Conservation (phyloP, 2,113 vertebrate species). For the Anolis sagrei region DNA sequence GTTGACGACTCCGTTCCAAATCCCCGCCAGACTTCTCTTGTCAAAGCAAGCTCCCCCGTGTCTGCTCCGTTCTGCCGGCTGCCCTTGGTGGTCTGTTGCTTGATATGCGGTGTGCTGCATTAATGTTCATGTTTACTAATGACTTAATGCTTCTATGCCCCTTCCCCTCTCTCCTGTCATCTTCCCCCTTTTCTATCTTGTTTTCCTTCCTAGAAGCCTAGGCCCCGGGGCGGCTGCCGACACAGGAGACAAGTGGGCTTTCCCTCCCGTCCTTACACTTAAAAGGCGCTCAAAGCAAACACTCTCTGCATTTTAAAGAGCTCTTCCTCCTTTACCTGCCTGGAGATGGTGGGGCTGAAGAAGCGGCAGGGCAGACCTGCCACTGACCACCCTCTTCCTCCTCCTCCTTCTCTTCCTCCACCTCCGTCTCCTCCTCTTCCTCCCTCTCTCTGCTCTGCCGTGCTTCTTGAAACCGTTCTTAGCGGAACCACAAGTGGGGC, state of each 20-base stretch:
- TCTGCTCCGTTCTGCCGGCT: constrained; percentile 44
- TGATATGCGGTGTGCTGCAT: constrained; percentile 66
- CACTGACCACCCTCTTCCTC: constrained; percentile 61
- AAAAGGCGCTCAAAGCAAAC: constrained; percentile 39
- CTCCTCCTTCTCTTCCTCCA: background rate
- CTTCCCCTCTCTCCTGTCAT: constrained; percentile 64
- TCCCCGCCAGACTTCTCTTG: accelerated
- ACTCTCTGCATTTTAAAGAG: constrained; percentile 76
- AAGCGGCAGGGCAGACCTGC: constrained; percentile 70
- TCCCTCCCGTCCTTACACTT: constrained; percentile 78
- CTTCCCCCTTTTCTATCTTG: constrained; percentile 63
- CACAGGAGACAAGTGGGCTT: constrained; percentile 74
- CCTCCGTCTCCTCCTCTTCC: background rate
- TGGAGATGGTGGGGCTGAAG: constrained; percentile 74
- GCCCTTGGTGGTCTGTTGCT: constrained; percentile 38
- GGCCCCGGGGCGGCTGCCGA: constrained; percentile 77
- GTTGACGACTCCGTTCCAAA: background rate
- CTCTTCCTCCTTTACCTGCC: constrained; percentile 79
- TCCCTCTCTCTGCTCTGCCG: constrained; percentile 65
- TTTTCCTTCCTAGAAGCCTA: constrained; percentile 84
- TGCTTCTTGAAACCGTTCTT: constrained; percentile 75
- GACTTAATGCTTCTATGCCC: constrained; percentile 78
- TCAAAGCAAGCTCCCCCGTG: accelerated
- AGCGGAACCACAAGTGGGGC: constrained; percentile 69
- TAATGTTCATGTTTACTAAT: constrained; percentile 80